These are phyloP conservation scores for Epistrophe eligans DNA, from an alignment of 2,888 invertebrate species.

Conservation along the genomic window DNA sequence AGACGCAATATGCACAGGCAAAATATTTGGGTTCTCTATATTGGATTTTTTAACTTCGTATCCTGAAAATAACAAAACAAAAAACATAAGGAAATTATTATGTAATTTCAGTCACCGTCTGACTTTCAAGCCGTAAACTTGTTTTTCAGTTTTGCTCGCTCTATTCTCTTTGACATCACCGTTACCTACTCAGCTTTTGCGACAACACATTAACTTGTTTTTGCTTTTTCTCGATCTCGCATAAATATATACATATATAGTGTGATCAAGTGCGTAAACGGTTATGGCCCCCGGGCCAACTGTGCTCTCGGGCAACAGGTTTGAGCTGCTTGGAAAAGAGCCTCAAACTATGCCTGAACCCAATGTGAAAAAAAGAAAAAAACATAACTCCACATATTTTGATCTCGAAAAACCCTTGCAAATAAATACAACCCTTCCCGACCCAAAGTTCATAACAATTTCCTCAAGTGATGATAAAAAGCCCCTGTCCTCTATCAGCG, in stretches of 20 bases:
- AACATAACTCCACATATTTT: too few relatives aligned
- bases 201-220: too few relatives aligned
- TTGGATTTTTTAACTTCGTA: conserved; percentile 51
- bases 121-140: conserved; percentile 10
- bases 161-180: background rate
- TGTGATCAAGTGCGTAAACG: background rate
- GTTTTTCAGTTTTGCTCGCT: background rate
- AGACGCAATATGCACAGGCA: conserved; percentile 74
- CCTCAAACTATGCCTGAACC: too few relatives aligned
- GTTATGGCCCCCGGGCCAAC: background rate
- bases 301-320: background rate
- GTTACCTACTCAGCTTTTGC: too few relatives aligned
- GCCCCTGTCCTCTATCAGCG: too few relatives aligned
- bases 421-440: too few relatives aligned
- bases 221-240: background rate
- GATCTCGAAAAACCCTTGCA: too few relatives aligned
- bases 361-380: too few relatives aligned
- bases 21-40: conserved; percentile 28
- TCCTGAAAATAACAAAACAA: conserved; percentile 48
- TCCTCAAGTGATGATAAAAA: too few relatives aligned
- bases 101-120: conserved; percentile 10
- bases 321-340: too few relatives aligned
- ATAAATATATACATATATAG: background rate
- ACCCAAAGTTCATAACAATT: too few relatives aligned
- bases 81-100: background rate